Conservation (phyloP, 2,113 vertebrate genomes). For the Callorhinus ursinus region DNA sequence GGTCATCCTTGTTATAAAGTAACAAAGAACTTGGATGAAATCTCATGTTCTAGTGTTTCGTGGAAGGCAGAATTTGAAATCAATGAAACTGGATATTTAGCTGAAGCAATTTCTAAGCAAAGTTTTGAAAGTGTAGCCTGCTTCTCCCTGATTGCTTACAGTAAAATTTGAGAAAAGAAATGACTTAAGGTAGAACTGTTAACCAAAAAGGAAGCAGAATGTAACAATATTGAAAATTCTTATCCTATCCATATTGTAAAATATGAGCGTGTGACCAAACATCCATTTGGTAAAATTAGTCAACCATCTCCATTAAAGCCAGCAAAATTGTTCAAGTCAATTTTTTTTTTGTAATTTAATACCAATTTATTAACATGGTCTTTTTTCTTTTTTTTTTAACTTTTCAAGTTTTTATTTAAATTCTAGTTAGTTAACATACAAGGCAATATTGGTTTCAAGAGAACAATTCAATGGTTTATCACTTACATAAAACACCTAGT, state of each 20-base stretch:
- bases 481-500: not conserved
- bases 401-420: not conserved
- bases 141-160: not conserved
- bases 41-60: not conserved
- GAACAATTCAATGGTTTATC: not conserved
- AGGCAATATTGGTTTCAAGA: not conserved
- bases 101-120: not conserved
- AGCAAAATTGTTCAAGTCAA: not conserved
- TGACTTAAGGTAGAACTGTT: not conserved
- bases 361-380: not conserved
- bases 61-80: not conserved
- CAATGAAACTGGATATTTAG: not conserved
- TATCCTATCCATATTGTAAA: not conserved
- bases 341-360: not conserved
- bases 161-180: not conserved
- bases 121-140: not conserved
- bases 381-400: not conserved
- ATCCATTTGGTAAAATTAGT: not conserved
- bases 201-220: not conserved
- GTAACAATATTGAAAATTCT: not conserved
- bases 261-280: not conserved
- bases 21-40: not conserved
- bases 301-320: not conserved
- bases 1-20: not conserved
- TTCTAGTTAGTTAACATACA: not conserved